phyloP scores from a whole-genome alignment of 35 echinoderm and acorn worm genomes.

The Ophioderma brevispina region DNA sequence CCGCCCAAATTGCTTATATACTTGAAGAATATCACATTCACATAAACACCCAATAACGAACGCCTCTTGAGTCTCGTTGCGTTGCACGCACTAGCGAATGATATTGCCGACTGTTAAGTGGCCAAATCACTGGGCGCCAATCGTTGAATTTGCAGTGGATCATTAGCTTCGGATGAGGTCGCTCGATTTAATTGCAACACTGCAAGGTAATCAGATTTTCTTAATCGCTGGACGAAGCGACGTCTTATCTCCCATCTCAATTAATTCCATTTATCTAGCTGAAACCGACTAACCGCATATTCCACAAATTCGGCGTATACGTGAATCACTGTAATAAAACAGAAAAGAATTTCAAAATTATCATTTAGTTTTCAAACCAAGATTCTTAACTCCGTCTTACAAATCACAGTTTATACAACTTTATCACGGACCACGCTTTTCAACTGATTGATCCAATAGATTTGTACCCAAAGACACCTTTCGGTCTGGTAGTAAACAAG shows the following conservation, averaged over 20 bases:
- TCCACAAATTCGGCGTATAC: too few species aligned
- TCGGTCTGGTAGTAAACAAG: too few species aligned
- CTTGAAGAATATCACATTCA: not conserved
- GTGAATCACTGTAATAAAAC: too few species aligned
- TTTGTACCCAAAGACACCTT: too few species aligned
- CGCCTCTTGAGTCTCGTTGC: not conserved
- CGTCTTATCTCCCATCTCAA: not conserved
- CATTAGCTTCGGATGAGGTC: not conserved
- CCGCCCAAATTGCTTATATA: not conserved
- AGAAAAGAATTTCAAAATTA: too few species aligned
- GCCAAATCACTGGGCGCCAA: not conserved
- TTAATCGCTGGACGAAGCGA: not conserved
- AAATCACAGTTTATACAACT: too few species aligned
- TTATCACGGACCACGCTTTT: too few species aligned
- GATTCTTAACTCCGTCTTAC: too few species aligned
- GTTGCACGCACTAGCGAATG: not conserved
- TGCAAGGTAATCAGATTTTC: not conserved
- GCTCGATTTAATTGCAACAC: not conserved
- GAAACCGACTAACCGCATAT: too few species aligned
- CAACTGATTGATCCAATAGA: too few species aligned
- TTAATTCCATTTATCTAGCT: not conserved
- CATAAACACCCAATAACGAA: not conserved
- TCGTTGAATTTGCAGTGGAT: not conserved
- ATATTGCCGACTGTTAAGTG: not conserved
- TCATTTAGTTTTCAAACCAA: too few species aligned